A percentile compares a stretch with the other conserved stretches of the same genome.
Evolutionary conservation across 2,888 invertebrate genomes (phyloP).

Genomic region (Drosophila mimetica): DNA sequence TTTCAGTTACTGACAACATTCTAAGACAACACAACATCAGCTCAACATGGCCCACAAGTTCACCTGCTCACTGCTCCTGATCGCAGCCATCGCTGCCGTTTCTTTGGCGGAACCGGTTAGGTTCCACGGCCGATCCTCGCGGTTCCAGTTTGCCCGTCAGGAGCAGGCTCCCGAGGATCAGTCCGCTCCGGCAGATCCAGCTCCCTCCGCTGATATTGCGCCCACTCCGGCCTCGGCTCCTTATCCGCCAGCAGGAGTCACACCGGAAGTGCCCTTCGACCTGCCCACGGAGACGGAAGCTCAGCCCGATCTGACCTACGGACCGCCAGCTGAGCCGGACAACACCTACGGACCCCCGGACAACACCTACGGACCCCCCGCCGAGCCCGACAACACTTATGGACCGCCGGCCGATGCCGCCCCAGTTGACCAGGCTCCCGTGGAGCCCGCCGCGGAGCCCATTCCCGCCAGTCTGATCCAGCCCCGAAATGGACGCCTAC

Average conservation of each 20-base stretch:
- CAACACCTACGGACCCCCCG: constrained; percentile 71
- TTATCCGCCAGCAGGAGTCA: constrained; percentile 78
- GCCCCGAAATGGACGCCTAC: constrained; percentile 60
- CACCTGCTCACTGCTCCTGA: constrained; percentile 59
- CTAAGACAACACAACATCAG: constrained; percentile 58
- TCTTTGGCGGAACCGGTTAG: constrained; percentile 64
- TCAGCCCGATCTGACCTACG: constrained; percentile 73
- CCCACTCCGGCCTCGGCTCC: constrained; percentile 64
- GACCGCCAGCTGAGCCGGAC: constrained; percentile 62
- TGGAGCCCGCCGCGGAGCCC: constrained; percentile 33
- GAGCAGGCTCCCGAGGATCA: constrained; percentile 61
- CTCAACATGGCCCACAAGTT: constrained; percentile 73
- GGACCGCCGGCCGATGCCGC: constrained; percentile 35
- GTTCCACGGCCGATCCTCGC: constrained; percentile 62
- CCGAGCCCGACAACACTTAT: constrained; percentile 41
- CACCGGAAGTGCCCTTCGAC: constrained; percentile 75
- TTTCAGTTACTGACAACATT: constrained; percentile 53
- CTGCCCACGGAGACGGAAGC: constrained; percentile 77
- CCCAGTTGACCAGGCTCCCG: constrained; percentile 47
- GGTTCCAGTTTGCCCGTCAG: constrained; percentile 69
- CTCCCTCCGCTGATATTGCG: constrained; percentile 44
- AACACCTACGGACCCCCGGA: constrained; percentile 71
- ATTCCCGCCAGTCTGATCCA: constrained; percentile 70
- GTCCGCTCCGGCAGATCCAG: constrained; percentile 48
- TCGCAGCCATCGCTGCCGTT: constrained; percentile 57